Evolutionary conservation across 2,888 invertebrate genomes (phyloP).

Genomic region (Rhimphoctona megacephalus): DNA sequence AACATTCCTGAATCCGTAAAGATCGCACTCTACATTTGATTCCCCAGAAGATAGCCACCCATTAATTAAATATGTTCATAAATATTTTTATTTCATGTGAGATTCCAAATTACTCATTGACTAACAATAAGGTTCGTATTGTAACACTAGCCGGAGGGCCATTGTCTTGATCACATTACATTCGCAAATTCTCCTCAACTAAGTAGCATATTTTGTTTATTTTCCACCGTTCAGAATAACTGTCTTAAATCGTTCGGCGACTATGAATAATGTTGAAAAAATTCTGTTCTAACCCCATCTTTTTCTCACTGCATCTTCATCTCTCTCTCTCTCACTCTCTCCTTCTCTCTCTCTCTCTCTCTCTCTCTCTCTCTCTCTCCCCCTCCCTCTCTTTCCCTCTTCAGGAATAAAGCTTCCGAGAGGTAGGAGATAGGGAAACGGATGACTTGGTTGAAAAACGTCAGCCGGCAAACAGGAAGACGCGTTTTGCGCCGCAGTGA

Average conservation of each 20-base stretch:
- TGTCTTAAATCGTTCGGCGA: constrained; percentile 49
- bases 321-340: neutral
- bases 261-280: constrained; percentile 29
- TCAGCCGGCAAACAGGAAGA: constrained; percentile 34
- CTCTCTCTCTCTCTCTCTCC: neutral
- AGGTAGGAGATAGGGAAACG: neutral
- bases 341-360: neutral
- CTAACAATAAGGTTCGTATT: neutral
- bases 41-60: constrained; percentile 56
- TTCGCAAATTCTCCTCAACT: neutral
- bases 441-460: constrained; percentile 47
- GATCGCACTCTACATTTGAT: constrained; percentile 26
- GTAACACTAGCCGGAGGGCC: constrained; percentile 24
- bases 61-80: constrained; percentile 38
- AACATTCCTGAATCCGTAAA: constrained; percentile 2
- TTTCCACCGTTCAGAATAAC: constrained; percentile 25
- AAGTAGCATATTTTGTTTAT: constrained; percentile 7
- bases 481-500: constrained; percentile 32
- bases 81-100: neutral
- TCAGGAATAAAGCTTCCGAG: neutral
- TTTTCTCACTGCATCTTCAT: neutral
- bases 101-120: neutral
- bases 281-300: neutral
- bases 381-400: neutral
- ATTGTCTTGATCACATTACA: constrained; percentile 48